Evolutionary conservation across 2,113 vertebrate species (phyloP).

Genomic region (Gambusia affinis): DNA sequence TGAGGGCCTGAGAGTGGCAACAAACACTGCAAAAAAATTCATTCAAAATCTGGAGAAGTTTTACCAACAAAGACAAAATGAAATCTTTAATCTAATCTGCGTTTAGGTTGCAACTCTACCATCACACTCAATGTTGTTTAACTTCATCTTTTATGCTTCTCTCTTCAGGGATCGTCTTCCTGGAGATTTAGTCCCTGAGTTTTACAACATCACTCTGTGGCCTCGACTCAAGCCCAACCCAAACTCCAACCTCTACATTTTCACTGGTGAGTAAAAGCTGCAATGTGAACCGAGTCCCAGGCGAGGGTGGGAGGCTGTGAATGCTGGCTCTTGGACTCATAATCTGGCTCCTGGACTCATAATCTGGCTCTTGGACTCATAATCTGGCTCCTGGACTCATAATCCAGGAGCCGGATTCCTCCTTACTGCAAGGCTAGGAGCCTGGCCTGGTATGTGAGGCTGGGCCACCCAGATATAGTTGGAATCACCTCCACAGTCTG

Average conservation of each 20-base stretch:
- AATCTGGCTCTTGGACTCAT: too few species aligned
- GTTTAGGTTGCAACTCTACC: not conserved
- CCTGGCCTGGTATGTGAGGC: too few species aligned
- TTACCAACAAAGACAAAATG: not conserved
- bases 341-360: too few species aligned
- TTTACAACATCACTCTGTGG: conserved; percentile 82
- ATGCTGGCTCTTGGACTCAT: too few species aligned
- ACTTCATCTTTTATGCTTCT: not conserved
- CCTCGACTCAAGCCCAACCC: conserved; percentile 73
- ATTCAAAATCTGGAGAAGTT: not conserved
- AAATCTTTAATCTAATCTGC: not conserved
- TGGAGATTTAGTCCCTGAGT: conserved; percentile 59
- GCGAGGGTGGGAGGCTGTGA: too few species aligned
- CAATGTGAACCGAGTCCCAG: too few species aligned
- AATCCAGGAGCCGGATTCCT: too few species aligned
- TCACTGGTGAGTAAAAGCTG: conserved; percentile 74
- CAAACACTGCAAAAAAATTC: not conserved
- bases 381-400: too few species aligned
- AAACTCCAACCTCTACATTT: conserved; percentile 74
- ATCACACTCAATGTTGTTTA: not conserved
- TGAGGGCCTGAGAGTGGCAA: not conserved
- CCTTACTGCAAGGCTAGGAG: too few species aligned
- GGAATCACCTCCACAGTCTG: too few species aligned
- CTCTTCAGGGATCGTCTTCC: conserved; percentile 75
- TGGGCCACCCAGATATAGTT: too few species aligned